phyloP scores from a whole-genome alignment of 2,888 invertebrate species.

The Epirrhoe tristata region DNA sequence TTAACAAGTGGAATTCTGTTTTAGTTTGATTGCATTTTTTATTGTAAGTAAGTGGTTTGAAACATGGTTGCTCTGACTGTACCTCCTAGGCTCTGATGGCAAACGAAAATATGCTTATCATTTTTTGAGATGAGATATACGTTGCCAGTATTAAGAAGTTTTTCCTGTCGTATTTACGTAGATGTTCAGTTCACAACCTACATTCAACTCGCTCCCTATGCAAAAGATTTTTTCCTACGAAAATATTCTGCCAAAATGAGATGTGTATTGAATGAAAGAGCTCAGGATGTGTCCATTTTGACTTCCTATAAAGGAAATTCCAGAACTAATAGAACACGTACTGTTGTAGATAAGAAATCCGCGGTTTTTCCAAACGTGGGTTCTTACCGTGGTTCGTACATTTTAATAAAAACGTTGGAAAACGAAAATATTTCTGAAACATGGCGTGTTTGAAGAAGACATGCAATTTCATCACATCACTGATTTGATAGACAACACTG shows the following conservation, averaged over 20 bases:
- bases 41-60: not conserved
- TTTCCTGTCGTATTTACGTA: not conserved
- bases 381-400: not conserved
- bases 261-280: not conserved
- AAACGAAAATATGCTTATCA: not conserved
- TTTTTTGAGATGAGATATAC: not conserved
- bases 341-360: not conserved
- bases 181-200: not conserved
- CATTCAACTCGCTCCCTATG: not conserved
- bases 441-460: not conserved
- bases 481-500: not conserved
- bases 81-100: not conserved
- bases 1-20: not conserved
- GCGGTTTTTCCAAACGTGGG: not conserved
- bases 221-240: not conserved
- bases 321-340: not conserved
- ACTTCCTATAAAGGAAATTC: not conserved
- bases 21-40: not conserved
- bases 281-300: not conserved
- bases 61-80: not conserved
- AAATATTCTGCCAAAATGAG: not conserved
- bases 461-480: not conserved
- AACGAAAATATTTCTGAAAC: slow-evolving; percentile 1
- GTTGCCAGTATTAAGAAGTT: not conserved
- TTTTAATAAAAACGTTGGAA: not conserved